Conservation (phyloP, 2,797 vertebrate species). For the Helicolenus hilgendorfi region DNA sequence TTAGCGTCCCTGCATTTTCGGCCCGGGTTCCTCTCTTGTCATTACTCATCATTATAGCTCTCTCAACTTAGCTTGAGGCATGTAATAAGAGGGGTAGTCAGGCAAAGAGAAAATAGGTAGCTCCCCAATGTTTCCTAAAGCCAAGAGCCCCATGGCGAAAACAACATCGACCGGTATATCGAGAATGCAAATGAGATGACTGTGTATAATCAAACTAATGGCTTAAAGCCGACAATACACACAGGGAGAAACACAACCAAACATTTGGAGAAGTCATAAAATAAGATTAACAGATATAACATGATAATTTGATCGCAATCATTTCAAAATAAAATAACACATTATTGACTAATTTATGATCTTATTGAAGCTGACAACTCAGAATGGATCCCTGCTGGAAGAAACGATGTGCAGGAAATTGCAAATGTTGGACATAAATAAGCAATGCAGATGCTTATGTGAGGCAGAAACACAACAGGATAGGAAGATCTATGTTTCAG, state of each 20-base stretch:
- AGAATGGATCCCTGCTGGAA: neutral
- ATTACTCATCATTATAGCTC: conserved; percentile 83
- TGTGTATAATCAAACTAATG: conserved; percentile 30
- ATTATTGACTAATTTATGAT: conserved; percentile 10
- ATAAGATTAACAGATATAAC: neutral
- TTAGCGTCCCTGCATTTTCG: conserved; percentile 37
- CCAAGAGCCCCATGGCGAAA: conserved; percentile 46
- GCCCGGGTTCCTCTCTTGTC: conserved; percentile 65
- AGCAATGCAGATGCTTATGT: conserved; percentile 39
- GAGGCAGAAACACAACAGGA: neutral
- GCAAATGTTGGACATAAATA: conserved; percentile 55
- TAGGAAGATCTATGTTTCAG: conserved; percentile 27
- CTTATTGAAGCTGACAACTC: conserved; percentile 9
- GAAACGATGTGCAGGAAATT: conserved; percentile 27
- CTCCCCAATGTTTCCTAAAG: conserved; percentile 60
- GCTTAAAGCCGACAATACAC: neutral
- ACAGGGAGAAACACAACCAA: neutral
- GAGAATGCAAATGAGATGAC: conserved; percentile 62
- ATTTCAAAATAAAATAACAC: neutral
- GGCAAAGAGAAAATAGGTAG: conserved; percentile 62
- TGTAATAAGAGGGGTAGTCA: conserved; percentile 71
- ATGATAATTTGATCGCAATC: neutral
- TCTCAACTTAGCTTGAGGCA: conserved; percentile 70
- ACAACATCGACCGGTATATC: conserved; percentile 39
- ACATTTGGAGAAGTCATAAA: neutral